Conservation (phyloP, 2,888 invertebrate genomes). For the Cheilosia urbana region DNA sequence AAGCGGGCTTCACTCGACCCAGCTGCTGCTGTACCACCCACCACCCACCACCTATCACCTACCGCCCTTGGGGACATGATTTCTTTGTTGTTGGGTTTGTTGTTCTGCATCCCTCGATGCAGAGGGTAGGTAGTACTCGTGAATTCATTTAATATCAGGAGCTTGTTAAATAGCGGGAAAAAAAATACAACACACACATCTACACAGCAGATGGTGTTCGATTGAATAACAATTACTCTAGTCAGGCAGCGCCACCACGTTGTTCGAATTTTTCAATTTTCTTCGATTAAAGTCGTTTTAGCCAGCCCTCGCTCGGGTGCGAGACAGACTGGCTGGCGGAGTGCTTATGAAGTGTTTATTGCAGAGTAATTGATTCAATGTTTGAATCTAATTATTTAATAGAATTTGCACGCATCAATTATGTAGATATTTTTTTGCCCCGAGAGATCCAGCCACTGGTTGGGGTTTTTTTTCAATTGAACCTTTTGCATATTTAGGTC, state of each 20-base stretch:
- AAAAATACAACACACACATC: slow-evolving; percentile 43
- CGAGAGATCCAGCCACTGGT: neutral
- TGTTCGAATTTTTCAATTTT: slow-evolving; percentile 54
- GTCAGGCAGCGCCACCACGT: slow-evolving; percentile 5
- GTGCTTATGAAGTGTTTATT: slow-evolving; percentile 60
- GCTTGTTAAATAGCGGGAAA: slow-evolving; percentile 58
- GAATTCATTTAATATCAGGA: slow-evolving; percentile 68
- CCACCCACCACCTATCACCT: neutral
- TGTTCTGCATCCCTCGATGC: neutral
- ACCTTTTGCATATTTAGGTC: neutral
- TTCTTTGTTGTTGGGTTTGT: neutral
- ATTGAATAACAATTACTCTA: slow-evolving; percentile 71
- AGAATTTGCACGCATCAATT: slow-evolving; percentile 63
- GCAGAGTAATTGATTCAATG: slow-evolving; percentile 67
- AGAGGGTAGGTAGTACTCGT: slow-evolving; percentile 9
- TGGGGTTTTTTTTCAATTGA: neutral
- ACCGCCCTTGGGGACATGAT: slow-evolving; percentile 35
- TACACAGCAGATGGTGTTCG: slow-evolving; percentile 67
- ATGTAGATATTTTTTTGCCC: slow-evolving; percentile 36
- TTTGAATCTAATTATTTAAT: slow-evolving; percentile 67
- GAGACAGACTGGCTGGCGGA: neutral
- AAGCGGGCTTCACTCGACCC: slow-evolving; percentile 6
- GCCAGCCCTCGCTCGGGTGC: neutral
- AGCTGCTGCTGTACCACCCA: neutral
- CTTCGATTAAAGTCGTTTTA: slow-evolving; percentile 63